These are phyloP conservation scores for western clawed frog (Xenopus tropicalis) DNA, from an alignment of 2,113 vertebrate species.

Conservation along the genomic window DNA sequence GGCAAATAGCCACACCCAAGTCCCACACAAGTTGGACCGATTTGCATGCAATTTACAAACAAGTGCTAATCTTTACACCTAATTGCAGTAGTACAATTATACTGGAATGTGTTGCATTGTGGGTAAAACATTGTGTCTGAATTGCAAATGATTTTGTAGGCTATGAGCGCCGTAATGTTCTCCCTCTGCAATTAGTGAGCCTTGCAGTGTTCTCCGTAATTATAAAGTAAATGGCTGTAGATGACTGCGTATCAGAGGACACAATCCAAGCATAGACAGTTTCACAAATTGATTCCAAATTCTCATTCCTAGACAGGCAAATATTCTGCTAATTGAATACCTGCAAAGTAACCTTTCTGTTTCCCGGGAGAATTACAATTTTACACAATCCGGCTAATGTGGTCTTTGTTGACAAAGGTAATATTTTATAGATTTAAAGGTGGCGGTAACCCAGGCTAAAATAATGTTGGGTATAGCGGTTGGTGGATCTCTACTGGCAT, in stretches of 20 bases:
- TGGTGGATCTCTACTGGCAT: slow-evolving; percentile 14
- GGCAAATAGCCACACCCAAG: too few species aligned
- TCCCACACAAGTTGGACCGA: too few species aligned
- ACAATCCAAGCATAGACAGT: too few species aligned
- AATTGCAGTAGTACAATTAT: too few species aligned
- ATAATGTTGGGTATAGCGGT: background rate
- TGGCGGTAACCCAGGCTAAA: background rate
- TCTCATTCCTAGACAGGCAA: background rate
- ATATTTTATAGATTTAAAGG: slow-evolving; percentile 1
- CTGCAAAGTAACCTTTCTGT: background rate
- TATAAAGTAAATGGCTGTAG: background rate
- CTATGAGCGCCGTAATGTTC: too few species aligned
- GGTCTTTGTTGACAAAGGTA: slow-evolving; percentile 8
- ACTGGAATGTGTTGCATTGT: too few species aligned
- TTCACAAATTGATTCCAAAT: slow-evolving; percentile 1
- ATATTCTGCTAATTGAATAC: slow-evolving; percentile 1
- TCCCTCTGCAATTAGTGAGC: background rate
- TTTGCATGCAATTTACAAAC: too few species aligned
- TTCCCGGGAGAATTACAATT: background rate
- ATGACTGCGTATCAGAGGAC: background rate
- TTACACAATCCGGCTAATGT: slow-evolving; percentile 5
- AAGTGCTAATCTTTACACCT: too few species aligned
- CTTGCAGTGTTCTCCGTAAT: background rate
- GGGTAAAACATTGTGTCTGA: too few species aligned
- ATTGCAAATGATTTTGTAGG: too few species aligned